phyloP scores from a whole-genome alignment of 2,113 vertebrate genomes.

The Stomatorhinus ivindoensis region DNA sequence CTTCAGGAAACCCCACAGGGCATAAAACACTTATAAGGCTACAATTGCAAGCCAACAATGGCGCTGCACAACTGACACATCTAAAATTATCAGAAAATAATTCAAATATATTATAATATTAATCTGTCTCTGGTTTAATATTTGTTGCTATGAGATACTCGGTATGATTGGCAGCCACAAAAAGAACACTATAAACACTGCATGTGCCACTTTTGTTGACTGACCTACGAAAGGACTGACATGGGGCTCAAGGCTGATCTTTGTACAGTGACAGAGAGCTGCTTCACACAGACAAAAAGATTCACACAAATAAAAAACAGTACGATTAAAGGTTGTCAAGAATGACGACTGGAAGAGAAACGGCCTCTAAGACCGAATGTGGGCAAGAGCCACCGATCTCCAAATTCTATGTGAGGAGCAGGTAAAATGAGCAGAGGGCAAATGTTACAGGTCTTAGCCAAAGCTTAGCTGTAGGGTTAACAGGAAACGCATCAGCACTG shows the following conservation, averaged over 20 bases:
- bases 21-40: background rate
- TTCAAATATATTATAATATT: background rate
- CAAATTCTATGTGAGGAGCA: slow-evolving; percentile 24
- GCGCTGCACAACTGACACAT: background rate
- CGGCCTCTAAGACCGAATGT: background rate
- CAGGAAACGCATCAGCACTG: background rate
- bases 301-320: background rate
- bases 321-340: background rate
- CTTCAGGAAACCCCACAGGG: background rate
- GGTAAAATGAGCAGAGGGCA: slow-evolving; percentile 16
- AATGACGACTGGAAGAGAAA: slow-evolving; percentile 15
- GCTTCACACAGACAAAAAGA: background rate
- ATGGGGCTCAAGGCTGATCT: background rate
- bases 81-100: background rate
- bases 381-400: background rate
- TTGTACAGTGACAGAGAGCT: background rate
- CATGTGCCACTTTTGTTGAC: background rate
- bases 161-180: background rate
- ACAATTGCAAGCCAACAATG: background rate
- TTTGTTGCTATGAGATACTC: background rate
- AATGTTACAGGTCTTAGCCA: slow-evolving; percentile 5
- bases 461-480: background rate
- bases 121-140: background rate
- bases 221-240: background rate
- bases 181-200: background rate